Evolutionary conservation across 2,113 vertebrate species (phyloP).

Genomic region (Pithys albifrons): DNA sequence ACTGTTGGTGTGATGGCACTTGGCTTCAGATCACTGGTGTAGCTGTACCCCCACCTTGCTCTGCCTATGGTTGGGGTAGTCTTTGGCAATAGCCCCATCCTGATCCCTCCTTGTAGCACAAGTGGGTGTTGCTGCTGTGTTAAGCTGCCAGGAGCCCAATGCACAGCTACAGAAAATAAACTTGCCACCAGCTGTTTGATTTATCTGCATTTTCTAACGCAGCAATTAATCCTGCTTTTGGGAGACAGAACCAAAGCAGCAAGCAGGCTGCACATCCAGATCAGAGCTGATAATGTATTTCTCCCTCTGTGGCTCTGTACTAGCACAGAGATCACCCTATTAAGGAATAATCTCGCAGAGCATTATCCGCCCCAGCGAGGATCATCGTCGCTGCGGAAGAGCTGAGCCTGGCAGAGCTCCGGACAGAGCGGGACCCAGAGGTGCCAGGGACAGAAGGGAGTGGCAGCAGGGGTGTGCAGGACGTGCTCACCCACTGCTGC

Average conservation of each 20-base stretch:
- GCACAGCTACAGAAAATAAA: conserved; percentile 17
- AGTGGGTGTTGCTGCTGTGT: neutral
- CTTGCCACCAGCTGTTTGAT: neutral
- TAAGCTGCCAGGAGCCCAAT: neutral
- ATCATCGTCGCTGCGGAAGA: rapidly evolving
- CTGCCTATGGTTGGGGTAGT: neutral
- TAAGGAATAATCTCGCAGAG: neutral
- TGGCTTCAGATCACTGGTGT: neutral
- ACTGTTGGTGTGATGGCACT: neutral
- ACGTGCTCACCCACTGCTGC: neutral
- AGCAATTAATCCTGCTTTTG: neutral
- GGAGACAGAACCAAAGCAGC: neutral
- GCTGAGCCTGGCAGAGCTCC: rapidly evolving
- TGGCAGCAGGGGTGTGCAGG: rapidly evolving
- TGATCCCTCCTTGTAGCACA: neutral
- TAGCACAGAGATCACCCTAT: neutral
- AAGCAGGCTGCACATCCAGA: neutral
- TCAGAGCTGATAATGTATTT: neutral
- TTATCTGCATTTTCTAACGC: neutral
- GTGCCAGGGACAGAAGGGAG: neutral
- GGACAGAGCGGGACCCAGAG: neutral
- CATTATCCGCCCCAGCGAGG: rapidly evolving
- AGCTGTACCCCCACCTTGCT: neutral
- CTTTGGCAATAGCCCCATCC: neutral
- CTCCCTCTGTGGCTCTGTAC: neutral